Conservation (phyloP, 1,140 invertebrate species). For the Drosophila ercepeae region DNA sequence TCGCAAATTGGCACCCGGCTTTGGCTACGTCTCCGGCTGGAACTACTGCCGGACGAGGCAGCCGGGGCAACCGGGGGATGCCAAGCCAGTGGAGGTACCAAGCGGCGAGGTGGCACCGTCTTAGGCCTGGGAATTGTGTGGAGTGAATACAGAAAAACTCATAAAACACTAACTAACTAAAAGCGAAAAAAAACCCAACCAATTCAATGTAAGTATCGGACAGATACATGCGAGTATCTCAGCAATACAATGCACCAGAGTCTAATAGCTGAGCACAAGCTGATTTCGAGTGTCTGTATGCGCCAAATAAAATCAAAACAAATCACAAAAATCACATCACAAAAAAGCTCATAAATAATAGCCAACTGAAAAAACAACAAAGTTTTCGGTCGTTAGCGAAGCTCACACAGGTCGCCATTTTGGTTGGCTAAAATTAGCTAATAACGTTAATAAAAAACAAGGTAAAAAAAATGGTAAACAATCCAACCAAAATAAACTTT, state of each 20-base stretch:
- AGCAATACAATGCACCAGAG: constrained; percentile 38
- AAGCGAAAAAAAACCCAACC: constrained; percentile 60
- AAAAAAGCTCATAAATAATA: constrained; percentile 63
- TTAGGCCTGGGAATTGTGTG: constrained; percentile 67
- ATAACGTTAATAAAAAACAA: constrained; percentile 56
- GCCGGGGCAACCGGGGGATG: constrained; percentile 15
- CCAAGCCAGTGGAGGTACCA: constrained; percentile 46
- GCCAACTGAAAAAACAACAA: constrained; percentile 34
- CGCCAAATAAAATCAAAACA: constrained; percentile 53
- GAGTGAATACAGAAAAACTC: constrained; percentile 36
- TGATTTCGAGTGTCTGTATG: constrained; percentile 34
- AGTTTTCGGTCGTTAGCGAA: constrained; percentile 55
- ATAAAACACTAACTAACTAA: constrained; percentile 34
- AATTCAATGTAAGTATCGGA: constrained; percentile 57
- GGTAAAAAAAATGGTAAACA: constrained; percentile 53
- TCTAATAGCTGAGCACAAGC: constrained; percentile 51
- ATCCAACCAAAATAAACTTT: constrained; percentile 42
- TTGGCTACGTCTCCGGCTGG: constrained; percentile 42
- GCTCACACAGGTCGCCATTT: constrained; percentile 61
- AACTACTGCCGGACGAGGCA: constrained; percentile 16
- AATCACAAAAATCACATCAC: constrained; percentile 46
- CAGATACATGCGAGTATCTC: constrained; percentile 33
- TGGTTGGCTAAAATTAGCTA: constrained; percentile 75
- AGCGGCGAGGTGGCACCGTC: constrained; percentile 65
- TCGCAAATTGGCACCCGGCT: constrained; percentile 49